Conservation (phyloP, 2,888 invertebrate genomes). For the Masnerella sp. region DNA sequence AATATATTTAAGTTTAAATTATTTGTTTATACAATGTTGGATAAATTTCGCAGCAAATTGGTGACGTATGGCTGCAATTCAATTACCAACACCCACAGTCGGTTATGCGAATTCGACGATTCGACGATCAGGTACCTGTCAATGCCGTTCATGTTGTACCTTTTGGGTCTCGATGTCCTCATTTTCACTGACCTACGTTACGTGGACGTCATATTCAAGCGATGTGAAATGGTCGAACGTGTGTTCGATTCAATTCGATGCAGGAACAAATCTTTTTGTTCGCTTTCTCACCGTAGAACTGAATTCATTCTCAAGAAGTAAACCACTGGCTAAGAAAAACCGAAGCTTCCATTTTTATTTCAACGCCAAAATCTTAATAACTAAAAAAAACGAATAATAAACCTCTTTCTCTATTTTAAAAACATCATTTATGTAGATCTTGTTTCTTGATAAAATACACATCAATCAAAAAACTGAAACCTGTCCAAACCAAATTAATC, state of each 20-base stretch:
- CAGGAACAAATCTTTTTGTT: neutral
- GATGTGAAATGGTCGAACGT: neutral
- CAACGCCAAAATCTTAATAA: no score
- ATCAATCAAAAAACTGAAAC: conserved; percentile 11
- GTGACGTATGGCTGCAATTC: conserved; percentile 12
- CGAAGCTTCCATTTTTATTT: no score
- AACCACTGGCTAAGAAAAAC: no score
- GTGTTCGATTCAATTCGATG: neutral
- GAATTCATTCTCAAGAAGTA: no score
- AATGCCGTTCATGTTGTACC: conserved; percentile 7
- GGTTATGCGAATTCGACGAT: conserved; percentile 5
- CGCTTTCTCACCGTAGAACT: neutral
- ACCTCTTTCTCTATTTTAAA: no score
- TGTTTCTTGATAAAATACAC: no score
- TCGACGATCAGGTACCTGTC: conserved; percentile 11
- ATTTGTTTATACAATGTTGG: neutral
- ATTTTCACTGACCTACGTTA: conserved; percentile 19
- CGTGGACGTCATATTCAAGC: conserved; percentile 13
- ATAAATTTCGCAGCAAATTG: conserved; percentile 12
- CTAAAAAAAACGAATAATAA: no score
- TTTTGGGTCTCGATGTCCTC: conserved; percentile 14
- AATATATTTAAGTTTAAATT: neutral
- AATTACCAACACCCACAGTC: conserved; percentile 13
- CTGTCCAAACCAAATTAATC: conserved; percentile 1
- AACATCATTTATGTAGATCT: no score